Base-by-base conservation (phyloP, 1,140 invertebrate species). In the Drosophila albomicans region DNA sequence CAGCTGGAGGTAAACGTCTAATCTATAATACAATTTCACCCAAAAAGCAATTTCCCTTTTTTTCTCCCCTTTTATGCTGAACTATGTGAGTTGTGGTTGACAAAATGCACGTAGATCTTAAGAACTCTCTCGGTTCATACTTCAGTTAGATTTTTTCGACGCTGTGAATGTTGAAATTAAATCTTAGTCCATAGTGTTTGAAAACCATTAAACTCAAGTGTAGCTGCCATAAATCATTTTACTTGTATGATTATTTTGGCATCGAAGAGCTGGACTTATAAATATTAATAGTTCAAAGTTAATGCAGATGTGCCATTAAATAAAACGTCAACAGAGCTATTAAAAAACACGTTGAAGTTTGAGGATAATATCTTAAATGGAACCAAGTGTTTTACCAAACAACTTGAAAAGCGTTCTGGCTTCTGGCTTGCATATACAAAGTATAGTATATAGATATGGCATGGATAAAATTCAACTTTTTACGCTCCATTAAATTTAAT, bases 401-500 rank as follows among this genome's bases (percentile, higher is more conserved):
- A 67, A 49, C 25, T 58, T 67, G n/a, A 48, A 64, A 45, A 57
- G 38, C 48, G 10, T 52, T 15, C 38, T 25, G 20, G 20, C 20
- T 32, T 25, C 20, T 5, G 28, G 10, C 30, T 54, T n/a, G 5
- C 51, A 54, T 57, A 8, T 41, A 41, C 54, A 41, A 32, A 52
- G 5, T 25, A 45, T 59, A 15, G 35, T 25, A 32, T 46, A 35
- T 52, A 32, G 35, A 61, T 54, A 38, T 54, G 58, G 15, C 28
- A 48, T 25, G 56, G 46, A 63, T 63, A 74, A 69, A 68, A 75
- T 82, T 15, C 20, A 72, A 76, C 54, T 88, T 70, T 87, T 88
- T 75, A 82, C 82, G 78, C 77, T 82, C 79, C 79, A 82, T 87
- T 87, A 82, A 88, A 87, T 78, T 87, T 86, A 86, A 86, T 86